Base-by-base conservation (phyloP, 2,888 invertebrate genomes). In the Amiota mariae region DNA sequence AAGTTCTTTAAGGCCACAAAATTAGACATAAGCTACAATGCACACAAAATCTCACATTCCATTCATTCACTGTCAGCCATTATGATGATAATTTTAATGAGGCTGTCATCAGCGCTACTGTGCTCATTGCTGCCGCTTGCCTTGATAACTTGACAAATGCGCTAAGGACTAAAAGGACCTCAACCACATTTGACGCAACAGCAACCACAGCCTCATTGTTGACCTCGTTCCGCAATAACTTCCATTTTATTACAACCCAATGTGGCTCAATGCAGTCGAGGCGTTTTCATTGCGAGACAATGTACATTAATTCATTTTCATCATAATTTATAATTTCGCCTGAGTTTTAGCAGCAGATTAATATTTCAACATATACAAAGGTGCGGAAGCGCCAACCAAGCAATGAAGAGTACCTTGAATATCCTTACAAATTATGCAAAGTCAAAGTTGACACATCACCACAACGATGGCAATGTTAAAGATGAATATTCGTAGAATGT, bases 221-320 rank as follows among this genome's bases (percentile, higher is more conserved):
- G 57, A 15, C n/a, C n/a, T 10, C 57, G n/a, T 57, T 9, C 54
- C n/a, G 12, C 54, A 12, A 36, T 36, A n/a, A n/a, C 54, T 51
- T 51, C 59, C 59, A 20, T 59, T 59, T 15, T 59, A 20, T 15
- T 20, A 59, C 11, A 59, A 59, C 59, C 6, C 36, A 36, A 36
- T 6, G 36, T 36, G 36, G 3, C 36, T 36, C 6, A 36, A 2
- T 36, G 36, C 36, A 36, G 36, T 36, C 36, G 36, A 36, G 36
- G 36, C 59, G 20, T 68, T 54, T 54, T 51, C 15, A 49, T 51
- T 67, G 61, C 20, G 15, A 49, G 49, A 51, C 63, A 80, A 76
- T 81, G 75, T 67, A 72, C 67, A 76, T 77, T 76, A 78, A 84
- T 82, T 78, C 77, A 81, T 82, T 72, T 77, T 75, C 81, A 76